These are phyloP conservation scores for Resseliella maxima DNA, from an alignment of 2,888 invertebrate genomes.

Conservation along the genomic window DNA sequence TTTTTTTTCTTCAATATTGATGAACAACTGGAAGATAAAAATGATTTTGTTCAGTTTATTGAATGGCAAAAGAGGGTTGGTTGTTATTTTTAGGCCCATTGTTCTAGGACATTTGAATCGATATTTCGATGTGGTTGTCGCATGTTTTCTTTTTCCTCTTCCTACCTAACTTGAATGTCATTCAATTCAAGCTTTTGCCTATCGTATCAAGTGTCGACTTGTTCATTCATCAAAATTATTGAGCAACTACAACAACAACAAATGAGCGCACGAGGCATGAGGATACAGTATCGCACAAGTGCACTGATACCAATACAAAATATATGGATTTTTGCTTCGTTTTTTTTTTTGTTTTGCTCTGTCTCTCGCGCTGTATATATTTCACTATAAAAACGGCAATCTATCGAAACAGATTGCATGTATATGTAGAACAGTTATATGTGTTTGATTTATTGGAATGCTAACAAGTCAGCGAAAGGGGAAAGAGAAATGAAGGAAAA, in stretches of 20 bases:
- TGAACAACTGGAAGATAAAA: no score
- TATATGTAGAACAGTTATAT: not conserved
- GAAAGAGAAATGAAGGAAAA: no score
- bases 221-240: not conserved
- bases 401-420: not conserved
- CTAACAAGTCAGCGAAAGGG: not conserved
- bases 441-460: slow-evolving; percentile 11
- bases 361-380: no score
- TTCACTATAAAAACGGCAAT: not conserved
- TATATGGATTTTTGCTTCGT: not conserved
- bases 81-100: no score
- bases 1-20: no score
- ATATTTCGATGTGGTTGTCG: no score
- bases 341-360: no score
- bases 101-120: no score
- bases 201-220: not conserved
- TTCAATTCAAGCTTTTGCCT: not conserved
- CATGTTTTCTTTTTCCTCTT: not conserved
- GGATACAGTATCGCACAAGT: not conserved
- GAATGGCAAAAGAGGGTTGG: no score
- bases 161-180: not conserved
- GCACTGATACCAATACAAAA: not conserved
- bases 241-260: not conserved
- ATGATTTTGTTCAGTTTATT: no score
- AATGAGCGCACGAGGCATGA: not conserved